A percentile compares a stretch with the other conserved stretches of the same genome.
Conservation (phyloP, 2,797 vertebrate species). For the Cuniculus paca region DNA sequence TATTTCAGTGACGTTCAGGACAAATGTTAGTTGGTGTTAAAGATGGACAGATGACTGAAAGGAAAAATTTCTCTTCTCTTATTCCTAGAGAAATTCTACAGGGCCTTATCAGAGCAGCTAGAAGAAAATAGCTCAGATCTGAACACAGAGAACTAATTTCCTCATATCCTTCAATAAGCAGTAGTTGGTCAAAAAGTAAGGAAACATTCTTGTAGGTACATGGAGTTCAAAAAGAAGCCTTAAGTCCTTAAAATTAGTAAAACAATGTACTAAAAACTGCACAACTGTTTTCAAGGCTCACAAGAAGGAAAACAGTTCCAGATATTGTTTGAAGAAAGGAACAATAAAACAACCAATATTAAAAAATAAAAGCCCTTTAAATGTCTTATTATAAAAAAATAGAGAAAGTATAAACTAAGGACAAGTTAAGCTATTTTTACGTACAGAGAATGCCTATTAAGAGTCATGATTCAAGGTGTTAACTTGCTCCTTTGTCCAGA, state of each 20-base stretch:
- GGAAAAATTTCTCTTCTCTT: conserved; percentile 55
- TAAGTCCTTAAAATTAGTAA: conserved; percentile 69
- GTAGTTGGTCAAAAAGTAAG: conserved; percentile 63
- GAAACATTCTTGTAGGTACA: conserved; percentile 71
- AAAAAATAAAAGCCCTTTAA: conserved; percentile 36
- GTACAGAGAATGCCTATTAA: not conserved
- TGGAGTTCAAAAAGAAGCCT: conserved; percentile 66
- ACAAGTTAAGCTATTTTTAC: not conserved
- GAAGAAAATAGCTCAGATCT: conserved; percentile 64
- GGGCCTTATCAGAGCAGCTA: conserved; percentile 37
- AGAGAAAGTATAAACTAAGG: not conserved
- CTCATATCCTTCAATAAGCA: conserved; percentile 60
- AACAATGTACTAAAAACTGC: conserved; percentile 39
- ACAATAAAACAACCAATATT: conserved; percentile 59
- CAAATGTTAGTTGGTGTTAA: conserved; percentile 30
- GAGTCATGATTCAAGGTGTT: not conserved
- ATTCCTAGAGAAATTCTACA: conserved; percentile 55
- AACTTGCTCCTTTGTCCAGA: not conserved
- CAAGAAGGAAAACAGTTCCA: conserved; percentile 62
- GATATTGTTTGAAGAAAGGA: conserved; percentile 62
- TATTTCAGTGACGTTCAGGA: conserved; percentile 64
- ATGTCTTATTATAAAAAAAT: not conserved
- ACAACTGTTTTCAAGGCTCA: conserved; percentile 54
- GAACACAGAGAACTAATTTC: conserved; percentile 50
- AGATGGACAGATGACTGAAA: conserved; percentile 62